Conservation (phyloP, 2,888 invertebrate genomes). For the Drosophila subsilvestris region DNA sequence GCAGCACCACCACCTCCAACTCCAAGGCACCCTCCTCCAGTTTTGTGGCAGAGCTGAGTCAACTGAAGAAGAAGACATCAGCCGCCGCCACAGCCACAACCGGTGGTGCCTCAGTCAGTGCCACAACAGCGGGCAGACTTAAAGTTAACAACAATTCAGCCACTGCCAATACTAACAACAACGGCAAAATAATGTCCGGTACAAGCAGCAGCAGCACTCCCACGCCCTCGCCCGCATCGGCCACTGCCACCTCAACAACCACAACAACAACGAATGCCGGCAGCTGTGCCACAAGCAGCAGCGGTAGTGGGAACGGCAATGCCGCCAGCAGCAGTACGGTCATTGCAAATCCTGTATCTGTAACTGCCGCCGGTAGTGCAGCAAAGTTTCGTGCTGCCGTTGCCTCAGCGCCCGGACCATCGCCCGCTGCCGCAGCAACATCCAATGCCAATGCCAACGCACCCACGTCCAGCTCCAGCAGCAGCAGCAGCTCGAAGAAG, state of each 20-base stretch:
- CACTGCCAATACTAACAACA: slow-evolving; percentile 68
- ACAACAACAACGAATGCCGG: slow-evolving; percentile 54
- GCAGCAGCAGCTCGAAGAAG: slow-evolving; percentile 58
- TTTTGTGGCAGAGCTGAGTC: not conserved
- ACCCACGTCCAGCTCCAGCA: slow-evolving; percentile 58
- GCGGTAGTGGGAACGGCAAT: slow-evolving; percentile 35
- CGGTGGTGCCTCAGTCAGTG: slow-evolving; percentile 13
- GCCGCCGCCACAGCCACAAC: not conserved
- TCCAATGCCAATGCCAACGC: slow-evolving; percentile 51
- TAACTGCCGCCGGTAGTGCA: slow-evolving; percentile 58
- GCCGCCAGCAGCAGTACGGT: slow-evolving; percentile 49
- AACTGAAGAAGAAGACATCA: slow-evolving; percentile 8
- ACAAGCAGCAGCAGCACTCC: slow-evolving; percentile 51
- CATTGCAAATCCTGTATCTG: slow-evolving; percentile 45
- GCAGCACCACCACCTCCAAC: slow-evolving; percentile 38
- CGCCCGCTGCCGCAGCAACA: slow-evolving; percentile 30
- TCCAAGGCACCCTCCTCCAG: slow-evolving; percentile 12
- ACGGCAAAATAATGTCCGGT: slow-evolving; percentile 76
- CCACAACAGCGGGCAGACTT: slow-evolving; percentile 59
- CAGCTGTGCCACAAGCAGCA: slow-evolving; percentile 25
- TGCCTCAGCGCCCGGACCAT: slow-evolving; percentile 65
- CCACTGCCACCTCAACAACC: slow-evolving; percentile 46
- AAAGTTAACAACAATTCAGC: slow-evolving; percentile 70
- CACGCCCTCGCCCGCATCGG: slow-evolving; percentile 63
- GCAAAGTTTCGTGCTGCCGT: slow-evolving; percentile 72